Conservation (phyloP, 2,888 invertebrate species). For the Branchipolynoe longqiensis region DNA sequence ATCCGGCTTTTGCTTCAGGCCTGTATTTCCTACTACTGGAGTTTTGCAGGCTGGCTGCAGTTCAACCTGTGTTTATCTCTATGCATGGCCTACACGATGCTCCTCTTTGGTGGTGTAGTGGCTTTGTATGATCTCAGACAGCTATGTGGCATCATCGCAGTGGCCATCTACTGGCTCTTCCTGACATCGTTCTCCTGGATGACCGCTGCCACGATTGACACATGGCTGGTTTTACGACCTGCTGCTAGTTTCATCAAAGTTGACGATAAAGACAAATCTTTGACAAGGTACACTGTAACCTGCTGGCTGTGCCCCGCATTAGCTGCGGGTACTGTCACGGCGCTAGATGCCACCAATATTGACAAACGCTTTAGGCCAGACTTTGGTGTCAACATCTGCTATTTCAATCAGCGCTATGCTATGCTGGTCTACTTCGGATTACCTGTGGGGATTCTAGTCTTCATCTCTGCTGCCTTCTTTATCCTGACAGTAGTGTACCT, state of each 20-base stretch:
- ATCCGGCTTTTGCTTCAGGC: conserved; percentile 1
- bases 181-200: conserved; percentile 35
- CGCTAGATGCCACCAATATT: background rate
- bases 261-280: background rate
- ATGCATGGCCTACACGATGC: background rate
- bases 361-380: background rate
- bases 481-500: background rate
- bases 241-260: conserved; percentile 1
- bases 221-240: conserved; percentile 35
- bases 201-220: background rate
- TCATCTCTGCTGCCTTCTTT: background rate
- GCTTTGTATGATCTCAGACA: background rate
- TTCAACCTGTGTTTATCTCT: conserved; percentile 11
- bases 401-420: conserved; percentile 27
- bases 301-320: conserved; percentile 29
- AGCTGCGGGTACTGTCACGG: background rate
- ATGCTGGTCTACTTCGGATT: conserved; percentile 14
- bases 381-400: conserved; percentile 12
- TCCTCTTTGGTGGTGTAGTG: conserved; percentile 9
- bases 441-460: background rate
- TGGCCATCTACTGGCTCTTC: conserved; percentile 22
- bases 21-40: background rate
- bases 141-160: background rate
- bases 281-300: background rate
- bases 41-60: conserved; percentile 36